phyloP scores from a whole-genome alignment of 2,888 invertebrate genomes.

The Philonicus albiceps region DNA sequence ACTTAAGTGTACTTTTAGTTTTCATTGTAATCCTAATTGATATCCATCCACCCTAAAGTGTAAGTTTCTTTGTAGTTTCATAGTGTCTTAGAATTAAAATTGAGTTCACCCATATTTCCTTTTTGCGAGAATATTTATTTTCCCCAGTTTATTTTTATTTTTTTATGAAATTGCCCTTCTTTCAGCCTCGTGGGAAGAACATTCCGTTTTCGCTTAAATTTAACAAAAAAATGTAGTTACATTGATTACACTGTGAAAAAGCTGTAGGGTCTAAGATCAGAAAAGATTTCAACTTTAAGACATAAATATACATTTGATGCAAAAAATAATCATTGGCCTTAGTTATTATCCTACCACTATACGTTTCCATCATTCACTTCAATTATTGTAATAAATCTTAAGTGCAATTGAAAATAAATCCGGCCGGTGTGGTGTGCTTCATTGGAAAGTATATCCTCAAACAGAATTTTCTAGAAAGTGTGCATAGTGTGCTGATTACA shows the following conservation, averaged over 20 bases:
- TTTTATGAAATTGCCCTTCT: not conserved
- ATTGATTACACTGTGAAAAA: not conserved
- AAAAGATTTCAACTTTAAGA: constrained; percentile 1
- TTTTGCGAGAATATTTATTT: not conserved
- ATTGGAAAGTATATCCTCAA: too few species aligned
- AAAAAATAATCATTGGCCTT: not conserved
- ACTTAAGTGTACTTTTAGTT: not conserved
- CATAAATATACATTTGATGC: constrained; percentile 11
- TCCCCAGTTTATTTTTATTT: not conserved
- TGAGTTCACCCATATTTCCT: not conserved
- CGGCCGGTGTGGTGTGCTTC: too few species aligned
- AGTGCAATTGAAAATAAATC: too few species aligned
- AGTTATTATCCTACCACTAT: not conserved
- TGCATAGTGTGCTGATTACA: too few species aligned
- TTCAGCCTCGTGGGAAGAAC: not conserved
- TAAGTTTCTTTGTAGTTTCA: constrained; percentile 5
- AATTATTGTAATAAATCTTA: too few species aligned
- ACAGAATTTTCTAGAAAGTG: too few species aligned
- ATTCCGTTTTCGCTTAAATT: constrained; percentile 10
- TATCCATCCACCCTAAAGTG: not conserved
- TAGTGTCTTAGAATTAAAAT: not conserved
- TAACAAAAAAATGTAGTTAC: constrained; percentile 4
- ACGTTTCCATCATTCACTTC: not conserved
- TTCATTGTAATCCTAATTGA: not conserved
- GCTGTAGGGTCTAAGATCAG: not conserved